phyloP scores from a whole-genome alignment of 2,888 invertebrate species.

The Trissonchulus sp. region DNA sequence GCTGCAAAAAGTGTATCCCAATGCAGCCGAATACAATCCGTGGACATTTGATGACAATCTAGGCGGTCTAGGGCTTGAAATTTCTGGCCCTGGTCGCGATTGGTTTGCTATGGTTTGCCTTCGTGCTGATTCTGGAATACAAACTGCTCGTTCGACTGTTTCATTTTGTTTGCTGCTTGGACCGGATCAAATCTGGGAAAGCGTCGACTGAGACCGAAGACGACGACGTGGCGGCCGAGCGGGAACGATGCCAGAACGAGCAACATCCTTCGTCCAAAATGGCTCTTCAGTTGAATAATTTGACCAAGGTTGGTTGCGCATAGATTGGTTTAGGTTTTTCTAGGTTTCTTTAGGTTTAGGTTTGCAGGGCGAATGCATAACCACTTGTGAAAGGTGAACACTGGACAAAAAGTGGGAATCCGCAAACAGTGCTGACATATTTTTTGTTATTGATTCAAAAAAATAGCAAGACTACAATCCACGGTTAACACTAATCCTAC shows the following conservation, averaged over 20 bases:
- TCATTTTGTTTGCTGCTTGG: too few relatives aligned
- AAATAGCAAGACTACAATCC: too few relatives aligned
- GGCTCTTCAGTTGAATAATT: conserved; percentile 57
- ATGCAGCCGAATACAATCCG: conserved; percentile 12
- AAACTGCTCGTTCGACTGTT: conserved; percentile 38
- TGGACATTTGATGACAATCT: not conserved
- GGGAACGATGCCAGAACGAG: conserved; percentile 55
- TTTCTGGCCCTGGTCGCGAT: conserved; percentile 62
- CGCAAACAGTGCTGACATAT: too few relatives aligned
- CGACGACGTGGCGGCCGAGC: conserved; percentile 60
- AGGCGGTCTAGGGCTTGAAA: conserved; percentile 62
- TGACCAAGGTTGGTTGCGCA: conserved; percentile 58
- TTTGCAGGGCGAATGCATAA: too few relatives aligned
- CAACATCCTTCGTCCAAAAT: not conserved
- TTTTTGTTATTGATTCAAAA: too few relatives aligned
- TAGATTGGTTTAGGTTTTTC: too few relatives aligned
- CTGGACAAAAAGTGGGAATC: too few relatives aligned
- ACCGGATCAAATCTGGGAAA: not conserved
- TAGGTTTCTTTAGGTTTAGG: too few relatives aligned
- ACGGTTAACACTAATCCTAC: too few relatives aligned
- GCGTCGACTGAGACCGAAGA: conserved; percentile 54
- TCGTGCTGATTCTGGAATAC: conserved; percentile 61
- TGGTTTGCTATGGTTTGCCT: conserved; percentile 61
- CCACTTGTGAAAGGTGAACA: too few relatives aligned
- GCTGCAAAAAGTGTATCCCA: not conserved